A percentile compares a stretch with the other conserved stretches of the same genome.
These are phyloP conservation scores for Chionoecetes opilio DNA, from an alignment of 1,140 invertebrate species.

Conservation along the genomic window DNA sequence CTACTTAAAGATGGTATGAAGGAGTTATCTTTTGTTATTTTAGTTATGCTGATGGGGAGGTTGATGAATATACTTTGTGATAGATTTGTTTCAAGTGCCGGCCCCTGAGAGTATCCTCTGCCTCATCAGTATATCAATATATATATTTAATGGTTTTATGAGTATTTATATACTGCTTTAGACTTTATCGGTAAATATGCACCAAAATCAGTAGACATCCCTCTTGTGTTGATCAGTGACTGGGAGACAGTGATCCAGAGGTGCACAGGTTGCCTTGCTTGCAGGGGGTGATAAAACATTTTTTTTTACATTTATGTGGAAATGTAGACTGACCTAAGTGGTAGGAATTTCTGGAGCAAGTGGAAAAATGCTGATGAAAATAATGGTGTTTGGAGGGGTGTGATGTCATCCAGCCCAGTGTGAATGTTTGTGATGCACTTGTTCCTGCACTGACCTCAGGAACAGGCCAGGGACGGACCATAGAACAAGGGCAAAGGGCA, in stretches of 20 bases:
- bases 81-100: slow-evolving; percentile 16
- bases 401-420: neutral
- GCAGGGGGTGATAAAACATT: no score
- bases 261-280: neutral
- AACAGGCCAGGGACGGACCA: neutral
- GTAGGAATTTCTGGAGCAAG: neutral
- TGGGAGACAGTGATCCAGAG: neutral
- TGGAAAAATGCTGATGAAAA: neutral
- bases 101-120: neutral
- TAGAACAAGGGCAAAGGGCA: neutral
- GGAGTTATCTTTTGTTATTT: neutral
- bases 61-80: slow-evolving; percentile 10
- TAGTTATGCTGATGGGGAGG: neutral
- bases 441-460: neutral
- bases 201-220: neutral
- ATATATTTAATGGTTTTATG: slow-evolving; percentile 12
- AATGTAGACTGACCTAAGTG: neutral
- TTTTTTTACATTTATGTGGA: no score
- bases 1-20: slow-evolving; percentile 1
- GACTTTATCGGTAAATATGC: neutral
- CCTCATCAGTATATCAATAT: slow-evolving; percentile 29
- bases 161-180: slow-evolving; percentile 31
- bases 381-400: neutral
- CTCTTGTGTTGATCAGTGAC: neutral
- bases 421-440: neutral